Percentiles rank a stretch among this genome's conserved stretches.
Conservation (phyloP, 2,888 invertebrate species). For the Marasmarcha lunaedactyla region DNA sequence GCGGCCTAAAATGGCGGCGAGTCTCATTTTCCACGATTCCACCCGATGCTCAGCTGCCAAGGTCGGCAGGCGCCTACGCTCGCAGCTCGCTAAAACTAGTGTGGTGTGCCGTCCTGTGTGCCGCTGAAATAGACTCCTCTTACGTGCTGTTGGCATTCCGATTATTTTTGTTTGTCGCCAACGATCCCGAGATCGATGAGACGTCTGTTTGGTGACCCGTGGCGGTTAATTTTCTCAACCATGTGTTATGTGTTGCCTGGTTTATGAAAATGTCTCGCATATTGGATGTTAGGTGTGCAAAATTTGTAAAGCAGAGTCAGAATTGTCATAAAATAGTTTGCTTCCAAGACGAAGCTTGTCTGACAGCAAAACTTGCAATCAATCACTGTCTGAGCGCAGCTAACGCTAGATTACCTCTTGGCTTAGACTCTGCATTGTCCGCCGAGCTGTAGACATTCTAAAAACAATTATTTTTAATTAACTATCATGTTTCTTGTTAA, state of each 20-base stretch:
- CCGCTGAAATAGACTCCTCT: conserved; percentile 56
- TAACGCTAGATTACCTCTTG: conserved; percentile 31
- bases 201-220: conserved; percentile 27
- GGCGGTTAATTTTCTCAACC: no score
- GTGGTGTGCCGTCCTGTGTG: conserved; percentile 41
- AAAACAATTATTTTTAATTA: no score
- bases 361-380: conserved; percentile 17
- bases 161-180: conserved; percentile 56
- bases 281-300: no score
- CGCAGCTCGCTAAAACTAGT: conserved; percentile 47
- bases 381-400: conserved; percentile 37
- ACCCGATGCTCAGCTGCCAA: conserved; percentile 45
- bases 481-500: no score
- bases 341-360: no score
- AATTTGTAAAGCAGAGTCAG: no score
- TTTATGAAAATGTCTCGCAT: no score
- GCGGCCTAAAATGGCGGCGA: conserved; percentile 65
- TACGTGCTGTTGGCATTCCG: conserved; percentile 52
- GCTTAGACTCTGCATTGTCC: conserved; percentile 21
- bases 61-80: conserved; percentile 65
- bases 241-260: no score
- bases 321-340: no score
- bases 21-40: conserved; percentile 58
- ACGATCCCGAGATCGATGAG: conserved; percentile 26
- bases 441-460: conserved; percentile 5